phyloP scores from a whole-genome alignment of 2,888 invertebrate genomes.

The Tortricodes alternella region DNA sequence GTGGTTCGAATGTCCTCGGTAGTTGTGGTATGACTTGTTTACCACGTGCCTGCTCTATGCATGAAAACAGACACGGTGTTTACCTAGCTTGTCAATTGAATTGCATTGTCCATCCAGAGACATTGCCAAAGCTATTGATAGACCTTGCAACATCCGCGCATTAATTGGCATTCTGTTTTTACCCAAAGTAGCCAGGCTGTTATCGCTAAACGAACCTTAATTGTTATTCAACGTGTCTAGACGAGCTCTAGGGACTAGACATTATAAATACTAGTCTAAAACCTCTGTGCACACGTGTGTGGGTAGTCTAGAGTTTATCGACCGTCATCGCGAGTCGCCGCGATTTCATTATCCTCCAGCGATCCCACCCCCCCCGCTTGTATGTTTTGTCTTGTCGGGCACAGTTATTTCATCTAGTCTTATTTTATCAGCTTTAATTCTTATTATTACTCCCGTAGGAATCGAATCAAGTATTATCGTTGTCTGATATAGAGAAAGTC shows the following conservation, averaged over 20 bases:
- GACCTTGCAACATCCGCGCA: conserved; percentile 54
- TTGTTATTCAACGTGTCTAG: conserved; percentile 38
- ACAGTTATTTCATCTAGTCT: neutral
- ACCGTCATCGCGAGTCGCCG: conserved; percentile 64
- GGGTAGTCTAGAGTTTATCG: conserved; percentile 64
- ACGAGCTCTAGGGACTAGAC: conserved; percentile 42
- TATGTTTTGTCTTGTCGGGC: neutral
- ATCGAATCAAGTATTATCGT: too few relatives aligned
- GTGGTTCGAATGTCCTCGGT: conserved; percentile 39
- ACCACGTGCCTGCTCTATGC: conserved; percentile 50
- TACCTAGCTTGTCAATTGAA: conserved; percentile 48
- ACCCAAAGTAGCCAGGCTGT: conserved; percentile 15
- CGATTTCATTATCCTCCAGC: conserved; percentile 45
- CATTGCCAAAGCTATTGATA: conserved; percentile 64
- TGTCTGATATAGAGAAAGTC: too few relatives aligned
- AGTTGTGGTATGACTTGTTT: conserved; percentile 44
- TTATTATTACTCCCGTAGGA: too few relatives aligned
- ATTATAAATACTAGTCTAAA: conserved; percentile 46
- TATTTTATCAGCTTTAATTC: too few relatives aligned
- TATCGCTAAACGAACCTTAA: conserved; percentile 41
- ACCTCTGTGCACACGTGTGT: conserved; percentile 52
- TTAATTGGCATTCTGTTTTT: conserved; percentile 39
- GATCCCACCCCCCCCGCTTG: conserved; percentile 27
- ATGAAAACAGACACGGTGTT: conserved; percentile 47
- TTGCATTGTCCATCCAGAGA: conserved; percentile 46